A percentile compares a stretch with the other conserved stretches of the same genome.
These are phyloP conservation scores for Nansenia antarctica DNA, from an alignment of 2,113 vertebrate species.

Conservation along the genomic window DNA sequence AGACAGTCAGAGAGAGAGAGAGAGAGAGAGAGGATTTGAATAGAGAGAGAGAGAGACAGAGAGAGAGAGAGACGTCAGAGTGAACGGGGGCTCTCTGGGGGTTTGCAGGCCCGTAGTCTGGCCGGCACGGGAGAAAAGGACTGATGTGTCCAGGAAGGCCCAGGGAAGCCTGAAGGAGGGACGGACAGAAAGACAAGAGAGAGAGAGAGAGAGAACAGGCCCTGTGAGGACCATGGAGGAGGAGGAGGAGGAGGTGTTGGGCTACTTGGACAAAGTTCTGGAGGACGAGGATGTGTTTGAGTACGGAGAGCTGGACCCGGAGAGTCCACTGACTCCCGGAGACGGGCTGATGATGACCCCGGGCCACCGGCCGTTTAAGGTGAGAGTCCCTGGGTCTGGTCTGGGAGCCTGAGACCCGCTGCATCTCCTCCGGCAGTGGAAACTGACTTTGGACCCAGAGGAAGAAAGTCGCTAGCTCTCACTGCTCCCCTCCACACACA, in stretches of 20 bases:
- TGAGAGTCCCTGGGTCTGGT: slow-evolving; percentile 68
- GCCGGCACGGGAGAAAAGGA: slow-evolving; percentile 55
- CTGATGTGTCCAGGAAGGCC: slow-evolving; percentile 60
- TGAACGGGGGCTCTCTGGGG: neutral
- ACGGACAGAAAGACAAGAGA: slow-evolving; percentile 2
- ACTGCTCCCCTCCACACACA: neutral
- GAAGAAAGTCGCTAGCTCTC: neutral
- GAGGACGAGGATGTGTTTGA: slow-evolving; percentile 87
- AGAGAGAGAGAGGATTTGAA: neutral
- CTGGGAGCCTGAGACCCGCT: slow-evolving; percentile 10
- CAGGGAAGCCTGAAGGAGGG: slow-evolving; percentile 28
- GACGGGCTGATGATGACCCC: slow-evolving; percentile 63
- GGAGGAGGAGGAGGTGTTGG: slow-evolving; percentile 87
- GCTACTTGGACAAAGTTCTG: slow-evolving; percentile 92
- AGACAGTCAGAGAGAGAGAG: neutral
- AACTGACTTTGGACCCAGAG: neutral
- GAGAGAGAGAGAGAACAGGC: slow-evolving; percentile 37
- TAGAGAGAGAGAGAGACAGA: neutral
- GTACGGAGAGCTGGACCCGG: slow-evolving; percentile 84
- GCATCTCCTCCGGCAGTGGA: neutral
- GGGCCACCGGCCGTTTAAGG: slow-evolving; percentile 79
- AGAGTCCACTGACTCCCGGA: slow-evolving; percentile 68
- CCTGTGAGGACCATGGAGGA: slow-evolving; percentile 67
- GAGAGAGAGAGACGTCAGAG: neutral
- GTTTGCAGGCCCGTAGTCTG: neutral